Evolutionary conservation across 30 jellyfish, hydroid and myxozoan species (phyloP).

Genomic region (Phacellophora camtschatica): DNA sequence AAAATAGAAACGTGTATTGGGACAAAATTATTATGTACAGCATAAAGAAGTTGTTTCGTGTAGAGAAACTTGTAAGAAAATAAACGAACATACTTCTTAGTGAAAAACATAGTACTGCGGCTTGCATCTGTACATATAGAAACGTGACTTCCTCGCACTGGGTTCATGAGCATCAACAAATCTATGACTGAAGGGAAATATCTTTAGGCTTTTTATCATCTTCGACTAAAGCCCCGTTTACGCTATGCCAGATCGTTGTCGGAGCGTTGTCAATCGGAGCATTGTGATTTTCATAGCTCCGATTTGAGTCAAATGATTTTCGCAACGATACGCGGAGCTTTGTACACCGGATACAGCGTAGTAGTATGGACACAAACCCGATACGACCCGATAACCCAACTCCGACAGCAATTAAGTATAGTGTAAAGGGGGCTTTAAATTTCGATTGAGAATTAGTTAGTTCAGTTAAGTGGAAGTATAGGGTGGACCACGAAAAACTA

Average conservation of each 20-base stretch:
- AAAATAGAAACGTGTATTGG: too few relatives aligned
- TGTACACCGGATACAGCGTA: too few relatives aligned
- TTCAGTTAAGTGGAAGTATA: too few relatives aligned
- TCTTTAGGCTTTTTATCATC: not conserved
- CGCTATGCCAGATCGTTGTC: not conserved
- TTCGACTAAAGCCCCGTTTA: not conserved
- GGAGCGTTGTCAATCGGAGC: not conserved
- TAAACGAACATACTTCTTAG: too few relatives aligned
- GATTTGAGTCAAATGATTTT: too few relatives aligned
- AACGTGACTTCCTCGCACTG: conserved; percentile 32
- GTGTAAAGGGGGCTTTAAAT: not conserved
- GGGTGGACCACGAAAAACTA: too few relatives aligned
- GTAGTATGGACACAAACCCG: not conserved
- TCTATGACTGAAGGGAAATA: conserved; percentile 20
- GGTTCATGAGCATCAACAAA: conserved; percentile 42
- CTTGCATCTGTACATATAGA: conserved; percentile 68
- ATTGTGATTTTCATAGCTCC: too few relatives aligned
- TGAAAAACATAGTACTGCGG: conserved; percentile 65
- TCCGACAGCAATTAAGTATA: not conserved
- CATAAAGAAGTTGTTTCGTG: too few relatives aligned
- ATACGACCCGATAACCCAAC: not conserved
- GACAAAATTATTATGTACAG: too few relatives aligned
- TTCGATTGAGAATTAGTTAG: too few relatives aligned
- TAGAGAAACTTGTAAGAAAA: too few relatives aligned
- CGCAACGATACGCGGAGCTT: too few relatives aligned